Evolutionary conservation across 2,113 vertebrate species (phyloP).

Genomic region (Muntiacus reevesi): DNA sequence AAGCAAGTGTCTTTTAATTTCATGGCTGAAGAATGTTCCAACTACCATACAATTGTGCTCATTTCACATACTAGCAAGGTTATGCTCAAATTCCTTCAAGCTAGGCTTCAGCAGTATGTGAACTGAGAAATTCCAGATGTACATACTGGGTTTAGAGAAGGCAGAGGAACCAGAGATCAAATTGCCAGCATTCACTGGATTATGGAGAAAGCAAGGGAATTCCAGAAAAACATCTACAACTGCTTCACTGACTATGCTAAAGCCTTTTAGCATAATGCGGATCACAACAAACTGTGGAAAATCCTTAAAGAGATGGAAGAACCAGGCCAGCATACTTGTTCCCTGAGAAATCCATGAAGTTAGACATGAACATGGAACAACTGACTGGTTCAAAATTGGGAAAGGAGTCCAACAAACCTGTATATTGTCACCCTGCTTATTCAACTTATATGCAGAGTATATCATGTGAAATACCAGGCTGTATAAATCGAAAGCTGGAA

Average conservation of each 20-base stretch:
- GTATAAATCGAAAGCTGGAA: background rate
- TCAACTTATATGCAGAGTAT: background rate
- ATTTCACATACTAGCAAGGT: background rate
- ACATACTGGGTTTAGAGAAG: background rate
- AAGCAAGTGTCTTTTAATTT: background rate
- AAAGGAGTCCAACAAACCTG: background rate
- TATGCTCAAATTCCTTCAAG: background rate
- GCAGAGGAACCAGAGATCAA: background rate
- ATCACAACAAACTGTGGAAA: background rate
- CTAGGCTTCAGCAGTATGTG: background rate
- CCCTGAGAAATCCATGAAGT: background rate
- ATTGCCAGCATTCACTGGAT: background rate
- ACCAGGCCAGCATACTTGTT: background rate
- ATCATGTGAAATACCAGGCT: background rate
- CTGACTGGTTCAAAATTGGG: background rate
- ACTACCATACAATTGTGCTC: background rate
- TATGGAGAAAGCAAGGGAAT: background rate
- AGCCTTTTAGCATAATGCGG: background rate
- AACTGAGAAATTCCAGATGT: background rate
- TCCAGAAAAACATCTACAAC: background rate
- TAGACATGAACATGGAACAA: background rate
- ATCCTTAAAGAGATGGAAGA: background rate
- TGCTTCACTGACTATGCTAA: background rate
- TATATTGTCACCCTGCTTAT: background rate
- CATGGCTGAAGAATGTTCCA: background rate